phyloP scores from a whole-genome alignment of 2,888 invertebrate genomes.

The Sabatieria punctata region DNA sequence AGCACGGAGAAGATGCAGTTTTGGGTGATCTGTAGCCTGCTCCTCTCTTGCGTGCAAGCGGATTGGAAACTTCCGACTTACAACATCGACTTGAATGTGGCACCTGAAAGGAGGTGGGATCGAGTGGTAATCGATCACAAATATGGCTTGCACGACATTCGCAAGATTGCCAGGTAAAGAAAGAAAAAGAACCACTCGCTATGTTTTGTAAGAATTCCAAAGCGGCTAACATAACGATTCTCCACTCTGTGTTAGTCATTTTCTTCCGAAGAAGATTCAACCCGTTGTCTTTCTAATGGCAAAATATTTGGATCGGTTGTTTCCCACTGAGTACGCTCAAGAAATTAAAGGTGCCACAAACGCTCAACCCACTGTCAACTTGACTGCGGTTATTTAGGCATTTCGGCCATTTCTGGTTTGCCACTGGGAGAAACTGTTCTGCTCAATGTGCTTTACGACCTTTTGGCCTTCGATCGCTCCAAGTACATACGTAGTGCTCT shows the following conservation, averaged over 20 bases:
- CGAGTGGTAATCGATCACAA: too few species aligned
- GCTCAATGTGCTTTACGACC: constrained; percentile 22
- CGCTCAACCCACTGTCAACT: not conserved
- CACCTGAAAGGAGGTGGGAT: too few species aligned
- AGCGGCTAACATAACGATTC: not conserved
- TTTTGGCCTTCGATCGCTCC: constrained; percentile 19
- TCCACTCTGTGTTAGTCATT: constrained; percentile 12
- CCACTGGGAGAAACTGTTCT: constrained; percentile 21
- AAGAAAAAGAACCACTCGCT: too few species aligned
- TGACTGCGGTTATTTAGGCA: constrained; percentile 13
- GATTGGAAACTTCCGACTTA: too few species aligned
- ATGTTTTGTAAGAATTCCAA: too few species aligned
- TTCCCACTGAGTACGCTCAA: constrained; percentile 15
- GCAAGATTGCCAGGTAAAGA: too few species aligned
- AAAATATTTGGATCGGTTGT: constrained; percentile 13
- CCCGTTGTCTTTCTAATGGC: constrained; percentile 18
- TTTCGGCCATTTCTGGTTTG: constrained; percentile 14
- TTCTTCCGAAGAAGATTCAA: constrained; percentile 16
- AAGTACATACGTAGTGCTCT: constrained; percentile 10
- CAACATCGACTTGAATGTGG: too few species aligned
- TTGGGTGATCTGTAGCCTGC: too few species aligned
- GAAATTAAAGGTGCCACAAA: constrained; percentile 15
- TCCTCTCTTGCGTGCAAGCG: too few species aligned
- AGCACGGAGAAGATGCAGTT: too few species aligned
- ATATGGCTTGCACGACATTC: too few species aligned